These are phyloP conservation scores for Drosophila hamatofila DNA, from an alignment of 2,888 invertebrate genomes.

Conservation along the genomic window DNA sequence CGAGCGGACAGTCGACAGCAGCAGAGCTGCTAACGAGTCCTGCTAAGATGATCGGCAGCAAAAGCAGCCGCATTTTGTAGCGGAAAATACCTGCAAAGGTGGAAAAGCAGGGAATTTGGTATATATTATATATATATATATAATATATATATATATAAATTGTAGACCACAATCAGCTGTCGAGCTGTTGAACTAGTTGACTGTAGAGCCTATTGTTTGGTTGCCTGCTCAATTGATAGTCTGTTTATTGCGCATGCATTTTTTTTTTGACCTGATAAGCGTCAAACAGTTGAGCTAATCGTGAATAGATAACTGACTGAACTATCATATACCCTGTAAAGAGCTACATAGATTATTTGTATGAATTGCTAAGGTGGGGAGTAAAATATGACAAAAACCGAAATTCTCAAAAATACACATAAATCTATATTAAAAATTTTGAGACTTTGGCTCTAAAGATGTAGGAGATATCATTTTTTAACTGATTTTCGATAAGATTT, in stretches of 20 bases:
- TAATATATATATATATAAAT: too few relatives aligned
- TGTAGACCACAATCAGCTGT: conserved; percentile 28
- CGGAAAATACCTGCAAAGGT: conserved; percentile 8
- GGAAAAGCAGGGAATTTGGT: background rate
- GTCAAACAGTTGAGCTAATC: conserved; percentile 10
- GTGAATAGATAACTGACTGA: background rate
- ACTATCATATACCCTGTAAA: conserved; percentile 3
- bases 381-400: too few relatives aligned
- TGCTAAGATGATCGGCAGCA: background rate
- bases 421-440: too few relatives aligned
- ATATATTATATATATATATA: too few relatives aligned
- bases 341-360: too few relatives aligned
- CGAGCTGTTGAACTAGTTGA: background rate
- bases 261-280: conserved; percentile 53
- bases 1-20: conserved; percentile 75
- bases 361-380: too few relatives aligned
- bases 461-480: too few relatives aligned
- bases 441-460: too few relatives aligned
- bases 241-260: conserved; percentile 68
- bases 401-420: too few relatives aligned
- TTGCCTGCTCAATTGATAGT: conserved; percentile 1
- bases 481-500: too few relatives aligned
- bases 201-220: background rate
- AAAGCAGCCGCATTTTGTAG: conserved; percentile 5
- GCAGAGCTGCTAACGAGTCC: conserved; percentile 5